Base-by-base conservation (phyloP, 2,113 vertebrate genomes). In the Hippopotamus amphibius region DNA sequence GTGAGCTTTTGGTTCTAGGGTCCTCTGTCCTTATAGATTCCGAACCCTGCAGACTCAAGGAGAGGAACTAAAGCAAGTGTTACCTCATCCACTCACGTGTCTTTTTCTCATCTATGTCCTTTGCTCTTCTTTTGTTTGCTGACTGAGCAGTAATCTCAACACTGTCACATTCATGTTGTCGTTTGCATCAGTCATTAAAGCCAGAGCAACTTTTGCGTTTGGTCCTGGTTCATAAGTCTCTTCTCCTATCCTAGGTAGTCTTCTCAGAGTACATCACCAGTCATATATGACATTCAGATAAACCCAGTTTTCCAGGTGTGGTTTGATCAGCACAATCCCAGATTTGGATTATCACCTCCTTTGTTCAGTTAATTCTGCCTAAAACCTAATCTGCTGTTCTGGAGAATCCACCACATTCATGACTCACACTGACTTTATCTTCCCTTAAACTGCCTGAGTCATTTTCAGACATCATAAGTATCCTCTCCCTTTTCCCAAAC, bases 261-360 rank as follows among this genome's bases (percentile, higher is more conserved):
- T 79, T 89, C 55, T 93, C 33, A 92, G 63, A 74, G 65, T 41
- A 17, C 1, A 28, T 97, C 46, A 41, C 9, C 76, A 71, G 41
- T 81, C 76, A 95, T 59, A 55, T 41, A 59, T 81, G 63, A 19
- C 80, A 90, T 90, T 76, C n/a, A 87, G 28, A 80, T 89, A 84
- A 93, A 63, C 63, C 84, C 66, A 14, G 13, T 90, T 92, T 94
- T 94, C 48, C 48, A 88, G 84, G 80, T 96, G 53, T 95, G 93
- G 46, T 69, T 69, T 89, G 24, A 92, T 88, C 15, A 92, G 61
- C 84, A 84, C 77, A 88, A 71, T 91, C 66, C 43, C 22, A 72
- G 41, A 37, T 92, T 94, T 90, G 81, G 94, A 94, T 97, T 95
- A 85, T 92, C 88, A 94, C 81, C 65, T 93, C 50, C 41, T 97